Percentiles rank a stretch among this genome's conserved stretches.
Evolutionary conservation across 2,888 invertebrate species (phyloP).

Genomic region (Stegophylla sp.): DNA sequence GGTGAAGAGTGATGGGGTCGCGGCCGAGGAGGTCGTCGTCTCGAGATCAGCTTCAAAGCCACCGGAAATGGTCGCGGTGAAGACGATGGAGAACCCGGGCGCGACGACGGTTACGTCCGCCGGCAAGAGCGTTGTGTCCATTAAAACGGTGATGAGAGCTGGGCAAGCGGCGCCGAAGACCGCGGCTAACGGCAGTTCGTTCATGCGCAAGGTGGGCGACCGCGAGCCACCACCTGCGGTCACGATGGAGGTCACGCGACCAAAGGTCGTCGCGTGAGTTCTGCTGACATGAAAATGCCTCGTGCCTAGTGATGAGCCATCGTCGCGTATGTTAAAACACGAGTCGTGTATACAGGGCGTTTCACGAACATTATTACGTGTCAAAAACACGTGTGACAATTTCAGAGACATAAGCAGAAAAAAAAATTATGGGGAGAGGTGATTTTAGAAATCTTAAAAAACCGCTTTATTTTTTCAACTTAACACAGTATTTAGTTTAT

Average conservation of each 20-base stretch:
- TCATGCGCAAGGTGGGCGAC: conserved; percentile 39
- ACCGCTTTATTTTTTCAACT: too few relatives aligned
- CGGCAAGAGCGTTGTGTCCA: not conserved
- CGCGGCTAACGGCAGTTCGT: not conserved
- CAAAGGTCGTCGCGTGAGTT: not conserved
- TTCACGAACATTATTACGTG: too few relatives aligned
- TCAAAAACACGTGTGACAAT: too few relatives aligned
- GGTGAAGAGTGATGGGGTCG: too few relatives aligned
- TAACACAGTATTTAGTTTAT: too few relatives aligned
- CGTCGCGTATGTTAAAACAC: too few relatives aligned
- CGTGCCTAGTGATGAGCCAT: too few relatives aligned
- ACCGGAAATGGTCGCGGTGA: conserved; percentile 32
- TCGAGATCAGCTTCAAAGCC: conserved; percentile 4
- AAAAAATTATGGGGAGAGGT: too few relatives aligned
- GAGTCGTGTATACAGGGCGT: too few relatives aligned
- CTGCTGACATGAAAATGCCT: too few relatives aligned
- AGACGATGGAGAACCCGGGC: conserved; percentile 19
- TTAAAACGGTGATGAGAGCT: not conserved
- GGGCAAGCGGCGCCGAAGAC: not conserved
- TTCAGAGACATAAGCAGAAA: too few relatives aligned
- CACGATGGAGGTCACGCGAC: conserved; percentile 5
- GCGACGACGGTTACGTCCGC: not conserved
- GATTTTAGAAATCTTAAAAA: too few relatives aligned
- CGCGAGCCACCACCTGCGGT: conserved; percentile 34
- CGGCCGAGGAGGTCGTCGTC: not conserved